Percentiles rank a stretch among this genome's conserved stretches.
Evolutionary conservation across 2,888 invertebrate genomes (phyloP).

Genomic region (Tachina lurida): DNA sequence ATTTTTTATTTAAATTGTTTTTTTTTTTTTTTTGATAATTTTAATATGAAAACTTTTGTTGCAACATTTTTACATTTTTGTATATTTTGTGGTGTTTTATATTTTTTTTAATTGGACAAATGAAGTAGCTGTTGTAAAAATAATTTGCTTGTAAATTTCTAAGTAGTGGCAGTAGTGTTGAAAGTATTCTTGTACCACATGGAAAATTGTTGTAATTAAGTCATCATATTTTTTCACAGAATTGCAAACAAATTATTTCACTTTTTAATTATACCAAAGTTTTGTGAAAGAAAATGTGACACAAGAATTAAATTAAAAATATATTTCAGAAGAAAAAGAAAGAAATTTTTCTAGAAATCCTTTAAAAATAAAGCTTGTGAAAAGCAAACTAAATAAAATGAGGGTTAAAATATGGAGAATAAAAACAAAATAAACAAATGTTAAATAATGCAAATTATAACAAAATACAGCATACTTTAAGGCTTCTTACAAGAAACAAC

Average conservation of each 20-base stretch:
- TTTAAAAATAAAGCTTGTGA: too few relatives aligned
- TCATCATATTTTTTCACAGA: constrained; percentile 5
- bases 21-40: constrained; percentile 23
- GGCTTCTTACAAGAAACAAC: background rate
- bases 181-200: constrained; percentile 9
- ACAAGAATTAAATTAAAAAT: background rate
- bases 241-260: background rate
- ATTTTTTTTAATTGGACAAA: constrained; percentile 32
- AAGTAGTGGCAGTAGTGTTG: constrained; percentile 22
- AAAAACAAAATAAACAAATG: too few relatives aligned
- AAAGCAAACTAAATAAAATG: too few relatives aligned
- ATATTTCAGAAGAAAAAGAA: too few relatives aligned
- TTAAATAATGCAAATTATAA: too few relatives aligned
- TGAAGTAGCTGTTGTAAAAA: constrained; percentile 45
- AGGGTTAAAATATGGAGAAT: too few relatives aligned
- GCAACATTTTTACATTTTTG: constrained; percentile 4
- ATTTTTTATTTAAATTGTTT: constrained; percentile 17
- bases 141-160: constrained; percentile 45
- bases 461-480: too few relatives aligned
- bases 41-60: constrained; percentile 51
- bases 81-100: constrained; percentile 24
- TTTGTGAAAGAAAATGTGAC: background rate
- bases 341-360: too few relatives aligned
- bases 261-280: background rate
- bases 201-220: constrained; percentile 43